Conservation (phyloP, 2,113 vertebrate species). For the Apteryx mantelli region DNA sequence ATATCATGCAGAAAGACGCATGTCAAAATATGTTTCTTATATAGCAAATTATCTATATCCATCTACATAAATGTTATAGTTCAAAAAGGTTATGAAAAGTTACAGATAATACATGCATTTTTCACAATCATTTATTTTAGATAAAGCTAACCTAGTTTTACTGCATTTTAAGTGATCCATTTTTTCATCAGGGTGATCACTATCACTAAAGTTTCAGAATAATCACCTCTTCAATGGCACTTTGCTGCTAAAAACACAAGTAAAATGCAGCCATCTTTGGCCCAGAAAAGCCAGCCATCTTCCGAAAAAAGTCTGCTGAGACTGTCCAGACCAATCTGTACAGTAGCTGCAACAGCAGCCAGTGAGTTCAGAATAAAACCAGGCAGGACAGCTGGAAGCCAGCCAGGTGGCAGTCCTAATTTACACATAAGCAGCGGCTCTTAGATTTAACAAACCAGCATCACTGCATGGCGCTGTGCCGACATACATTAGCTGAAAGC, state of each 20-base stretch:
- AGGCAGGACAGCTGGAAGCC: slow-evolving; percentile 57
- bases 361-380: slow-evolving; percentile 35
- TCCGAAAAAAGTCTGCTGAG: neutral
- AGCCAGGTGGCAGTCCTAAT: slow-evolving; percentile 62
- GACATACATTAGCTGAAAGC: slow-evolving; percentile 29
- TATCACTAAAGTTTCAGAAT: neutral
- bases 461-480: neutral
- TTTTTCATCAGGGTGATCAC: neutral
- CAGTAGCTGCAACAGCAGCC: slow-evolving; percentile 62
- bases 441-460: slow-evolving; percentile 18
- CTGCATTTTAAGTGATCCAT: neutral
- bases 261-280: neutral
- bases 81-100: neutral
- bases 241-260: neutral
- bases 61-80: neutral
- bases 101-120: neutral
- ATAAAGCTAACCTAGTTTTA: neutral
- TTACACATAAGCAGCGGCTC: slow-evolving; percentile 53
- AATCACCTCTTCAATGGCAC: neutral
- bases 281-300: neutral
- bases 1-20: neutral
- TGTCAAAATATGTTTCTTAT: neutral
- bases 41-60: neutral
- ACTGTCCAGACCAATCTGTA: slow-evolving; percentile 31
- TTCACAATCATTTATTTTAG: neutral